These are phyloP conservation scores for Hipposideros larvatus DNA, from an alignment of 2,797 vertebrate genomes.

Conservation along the genomic window DNA sequence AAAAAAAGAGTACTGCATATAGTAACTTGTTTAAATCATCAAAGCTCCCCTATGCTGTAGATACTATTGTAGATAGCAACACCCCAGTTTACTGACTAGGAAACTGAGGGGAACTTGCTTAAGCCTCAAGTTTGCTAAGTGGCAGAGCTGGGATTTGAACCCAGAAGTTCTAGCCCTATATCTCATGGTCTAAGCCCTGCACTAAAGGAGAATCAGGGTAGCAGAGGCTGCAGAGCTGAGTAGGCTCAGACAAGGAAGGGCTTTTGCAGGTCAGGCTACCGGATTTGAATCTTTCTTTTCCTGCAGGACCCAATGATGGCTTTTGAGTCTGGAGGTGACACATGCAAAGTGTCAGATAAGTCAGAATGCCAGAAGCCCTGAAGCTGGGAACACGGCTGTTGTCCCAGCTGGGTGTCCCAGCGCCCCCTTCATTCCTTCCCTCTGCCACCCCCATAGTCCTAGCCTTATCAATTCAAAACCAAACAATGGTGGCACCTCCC, in stretches of 20 bases:
- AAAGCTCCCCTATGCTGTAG: accelerated
- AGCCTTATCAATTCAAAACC: not conserved
- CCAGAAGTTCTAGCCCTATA: not conserved
- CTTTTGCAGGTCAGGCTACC: not conserved
- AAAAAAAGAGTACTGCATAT: too few species aligned
- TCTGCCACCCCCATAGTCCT: not conserved
- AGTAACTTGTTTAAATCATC: not conserved
- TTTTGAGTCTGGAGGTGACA: not conserved
- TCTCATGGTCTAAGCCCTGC: not conserved
- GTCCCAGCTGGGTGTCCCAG: not conserved
- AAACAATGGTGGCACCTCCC: not conserved
- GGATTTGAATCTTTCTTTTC: not conserved
- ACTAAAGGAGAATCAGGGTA: not conserved
- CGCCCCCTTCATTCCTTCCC: not conserved
- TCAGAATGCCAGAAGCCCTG: not conserved
- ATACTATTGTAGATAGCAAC: not conserved
- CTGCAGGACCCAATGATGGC: not conserved
- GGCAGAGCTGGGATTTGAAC: not conserved
- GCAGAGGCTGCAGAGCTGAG: not conserved
- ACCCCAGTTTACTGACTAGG: not conserved
- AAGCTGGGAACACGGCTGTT: not conserved
- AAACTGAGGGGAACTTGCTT: not conserved
- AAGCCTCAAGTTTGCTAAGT: not conserved
- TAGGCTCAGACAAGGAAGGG: not conserved
- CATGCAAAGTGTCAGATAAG: not conserved